Percentiles rank a stretch among this genome's conserved stretches.
Evolutionary conservation across 2,888 invertebrate genomes (phyloP).

Genomic region (Drosophila mimica): DNA sequence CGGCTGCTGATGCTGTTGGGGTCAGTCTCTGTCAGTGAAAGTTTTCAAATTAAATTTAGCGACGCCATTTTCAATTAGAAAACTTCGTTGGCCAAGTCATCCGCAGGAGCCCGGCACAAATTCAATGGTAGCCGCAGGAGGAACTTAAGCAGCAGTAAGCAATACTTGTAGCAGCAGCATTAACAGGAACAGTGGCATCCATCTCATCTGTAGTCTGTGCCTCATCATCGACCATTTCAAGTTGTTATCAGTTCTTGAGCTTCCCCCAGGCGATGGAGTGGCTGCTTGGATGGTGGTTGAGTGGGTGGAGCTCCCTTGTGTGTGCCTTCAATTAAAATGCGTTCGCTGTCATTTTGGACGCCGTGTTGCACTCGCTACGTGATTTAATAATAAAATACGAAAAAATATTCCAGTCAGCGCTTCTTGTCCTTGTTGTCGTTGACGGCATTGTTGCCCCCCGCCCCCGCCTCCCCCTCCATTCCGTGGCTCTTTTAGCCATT

Average conservation of each 20-base stretch:
- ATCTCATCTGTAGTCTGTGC: slow-evolving; percentile 43
- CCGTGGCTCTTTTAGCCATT: slow-evolving; percentile 65
- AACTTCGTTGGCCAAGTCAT: slow-evolving; percentile 71
- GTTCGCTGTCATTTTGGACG: slow-evolving; percentile 79
- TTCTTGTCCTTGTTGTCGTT: slow-evolving; percentile 65
- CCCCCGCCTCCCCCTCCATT: slow-evolving; percentile 44
- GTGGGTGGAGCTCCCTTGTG: neutral
- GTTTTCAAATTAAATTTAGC: slow-evolving; percentile 80
- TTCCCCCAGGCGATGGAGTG: slow-evolving; percentile 14
- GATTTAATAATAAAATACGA: slow-evolving; percentile 77
- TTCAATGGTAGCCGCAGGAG: slow-evolving; percentile 37
- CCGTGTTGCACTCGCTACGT: slow-evolving; percentile 79
- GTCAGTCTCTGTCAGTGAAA: slow-evolving; percentile 74
- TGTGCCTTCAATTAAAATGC: slow-evolving; percentile 76
- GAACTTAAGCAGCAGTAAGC: neutral
- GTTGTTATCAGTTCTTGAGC: slow-evolving; percentile 44
- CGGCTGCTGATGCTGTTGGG: slow-evolving; percentile 31
- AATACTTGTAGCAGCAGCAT: neutral
- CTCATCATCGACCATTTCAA: slow-evolving; percentile 64
- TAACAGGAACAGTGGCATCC: neutral
- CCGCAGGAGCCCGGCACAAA: slow-evolving; percentile 42
- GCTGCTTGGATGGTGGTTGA: neutral
- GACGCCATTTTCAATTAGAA: slow-evolving; percentile 81
- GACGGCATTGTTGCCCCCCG: slow-evolving; percentile 42
- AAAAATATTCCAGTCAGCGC: slow-evolving; percentile 77